These are phyloP conservation scores for Oxygymnocypris stewartii DNA, from an alignment of 2,113 vertebrate species.

Conservation along the genomic window DNA sequence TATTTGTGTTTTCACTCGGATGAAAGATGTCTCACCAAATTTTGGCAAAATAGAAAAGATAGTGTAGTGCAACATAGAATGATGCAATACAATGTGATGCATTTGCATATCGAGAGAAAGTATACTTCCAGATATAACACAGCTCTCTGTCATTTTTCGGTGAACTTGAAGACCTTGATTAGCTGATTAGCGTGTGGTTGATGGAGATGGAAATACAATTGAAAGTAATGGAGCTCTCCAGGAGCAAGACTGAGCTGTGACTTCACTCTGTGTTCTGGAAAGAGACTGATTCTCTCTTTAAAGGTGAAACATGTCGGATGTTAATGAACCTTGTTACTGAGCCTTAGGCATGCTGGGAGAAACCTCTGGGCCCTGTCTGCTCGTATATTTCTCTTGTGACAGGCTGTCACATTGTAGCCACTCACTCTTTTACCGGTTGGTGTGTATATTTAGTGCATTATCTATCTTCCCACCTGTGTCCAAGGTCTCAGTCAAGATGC, in stretches of 20 bases:
- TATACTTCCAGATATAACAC: background rate
- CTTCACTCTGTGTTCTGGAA: background rate
- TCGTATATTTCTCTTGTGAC: background rate
- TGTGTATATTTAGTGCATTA: background rate
- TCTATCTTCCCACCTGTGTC: background rate
- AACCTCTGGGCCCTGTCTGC: background rate
- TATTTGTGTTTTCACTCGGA: background rate
- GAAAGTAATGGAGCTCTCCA: background rate
- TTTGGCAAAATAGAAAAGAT: background rate
- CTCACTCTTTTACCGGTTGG: background rate
- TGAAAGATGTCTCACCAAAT: background rate
- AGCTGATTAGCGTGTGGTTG: background rate
- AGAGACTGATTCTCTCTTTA: background rate
- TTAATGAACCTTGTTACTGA: slow-evolving; percentile 11
- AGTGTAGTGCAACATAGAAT: background rate
- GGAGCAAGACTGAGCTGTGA: background rate
- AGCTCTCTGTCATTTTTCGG: background rate
- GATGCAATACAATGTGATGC: background rate
- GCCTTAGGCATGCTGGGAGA: background rate
- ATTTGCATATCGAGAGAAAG: background rate
- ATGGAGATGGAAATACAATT: background rate
- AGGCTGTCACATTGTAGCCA: background rate
- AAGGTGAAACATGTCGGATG: background rate
- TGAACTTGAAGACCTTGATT: slow-evolving; percentile 3
- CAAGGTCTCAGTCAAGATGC: background rate